Conservation (phyloP, 2,888 invertebrate genomes). For the Eumerus sabulonum region DNA sequence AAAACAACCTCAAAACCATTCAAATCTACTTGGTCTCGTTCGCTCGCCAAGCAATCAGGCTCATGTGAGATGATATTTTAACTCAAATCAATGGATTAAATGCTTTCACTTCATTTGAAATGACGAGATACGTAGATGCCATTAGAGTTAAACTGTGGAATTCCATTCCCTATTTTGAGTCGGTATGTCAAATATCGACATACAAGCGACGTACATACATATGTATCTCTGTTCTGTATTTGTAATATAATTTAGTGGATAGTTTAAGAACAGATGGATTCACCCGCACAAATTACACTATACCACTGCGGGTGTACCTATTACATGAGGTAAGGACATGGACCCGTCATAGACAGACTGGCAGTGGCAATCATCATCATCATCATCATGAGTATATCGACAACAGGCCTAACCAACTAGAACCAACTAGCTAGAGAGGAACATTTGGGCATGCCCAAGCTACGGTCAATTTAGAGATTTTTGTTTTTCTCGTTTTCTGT, state of each 20-base stretch:
- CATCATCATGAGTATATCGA: slow-evolving; percentile 49
- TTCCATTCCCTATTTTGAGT: slow-evolving; percentile 36
- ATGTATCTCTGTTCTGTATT: not conserved
- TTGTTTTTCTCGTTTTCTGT: slow-evolving; percentile 5
- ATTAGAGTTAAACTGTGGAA: slow-evolving; percentile 41
- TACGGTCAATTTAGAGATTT: slow-evolving; percentile 22
- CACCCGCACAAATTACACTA: slow-evolving; percentile 53
- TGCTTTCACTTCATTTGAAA: slow-evolving; percentile 53
- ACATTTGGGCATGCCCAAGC: slow-evolving; percentile 21
- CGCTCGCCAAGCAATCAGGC: slow-evolving; percentile 21
- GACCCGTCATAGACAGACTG: slow-evolving; percentile 45
- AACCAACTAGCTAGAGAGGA: slow-evolving; percentile 31
- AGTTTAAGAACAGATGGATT: slow-evolving; percentile 53
- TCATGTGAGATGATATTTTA: slow-evolving; percentile 47
- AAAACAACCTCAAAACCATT: slow-evolving; percentile 51
- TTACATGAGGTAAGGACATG: slow-evolving; percentile 43
- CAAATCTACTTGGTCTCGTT: not conserved
- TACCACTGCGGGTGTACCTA: not conserved
- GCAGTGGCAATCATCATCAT: slow-evolving; percentile 53
- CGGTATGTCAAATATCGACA: not conserved
- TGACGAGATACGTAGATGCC: slow-evolving; percentile 51
- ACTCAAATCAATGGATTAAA: slow-evolving; percentile 66
- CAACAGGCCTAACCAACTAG: slow-evolving; percentile 22
- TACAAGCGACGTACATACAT: not conserved
- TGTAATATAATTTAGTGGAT: slow-evolving; percentile 62